Conservation (phyloP, 1,140 invertebrate genomes). For the Halotydeus destructor region DNA sequence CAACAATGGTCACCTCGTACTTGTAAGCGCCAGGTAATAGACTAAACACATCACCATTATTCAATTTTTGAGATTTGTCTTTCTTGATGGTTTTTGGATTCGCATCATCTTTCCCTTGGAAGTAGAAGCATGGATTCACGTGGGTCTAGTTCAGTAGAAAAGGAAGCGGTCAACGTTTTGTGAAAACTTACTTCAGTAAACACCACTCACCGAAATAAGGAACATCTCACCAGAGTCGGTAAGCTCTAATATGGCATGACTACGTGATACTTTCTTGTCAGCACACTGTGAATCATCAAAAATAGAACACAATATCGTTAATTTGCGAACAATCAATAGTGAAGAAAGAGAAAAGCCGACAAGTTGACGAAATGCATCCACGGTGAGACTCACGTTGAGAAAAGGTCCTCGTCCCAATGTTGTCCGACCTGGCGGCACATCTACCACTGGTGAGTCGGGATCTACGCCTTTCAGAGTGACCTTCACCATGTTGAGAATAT, state of each 20-base stretch:
- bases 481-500: conserved; percentile 15
- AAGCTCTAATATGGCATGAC: conserved; percentile 18
- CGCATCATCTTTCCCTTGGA: conserved; percentile 13
- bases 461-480: conserved; percentile 17
- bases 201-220: conserved; percentile 18
- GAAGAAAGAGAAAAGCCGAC: not conserved
- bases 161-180: not conserved
- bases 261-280: conserved; percentile 20
- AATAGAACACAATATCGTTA: not conserved
- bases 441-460: conserved; percentile 16
- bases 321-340: not conserved
- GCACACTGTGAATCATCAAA: conserved; percentile 14
- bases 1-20: conserved; percentile 15
- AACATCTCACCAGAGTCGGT: conserved; percentile 16
- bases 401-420: conserved; percentile 18
- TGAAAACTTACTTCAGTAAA: not conserved
- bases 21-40: conserved; percentile 17
- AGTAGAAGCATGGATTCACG: conserved; percentile 20
- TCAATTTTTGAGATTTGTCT: conserved; percentile 16
- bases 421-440: conserved; percentile 17
- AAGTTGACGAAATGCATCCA: not conserved
- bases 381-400: conserved; percentile 15
- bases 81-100: conserved; percentile 18
- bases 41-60: conserved; percentile 18
- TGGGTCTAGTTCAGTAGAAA: conserved; percentile 12